Conservation (phyloP, 2,888 invertebrate species). For the Dexiosoma caninum region DNA sequence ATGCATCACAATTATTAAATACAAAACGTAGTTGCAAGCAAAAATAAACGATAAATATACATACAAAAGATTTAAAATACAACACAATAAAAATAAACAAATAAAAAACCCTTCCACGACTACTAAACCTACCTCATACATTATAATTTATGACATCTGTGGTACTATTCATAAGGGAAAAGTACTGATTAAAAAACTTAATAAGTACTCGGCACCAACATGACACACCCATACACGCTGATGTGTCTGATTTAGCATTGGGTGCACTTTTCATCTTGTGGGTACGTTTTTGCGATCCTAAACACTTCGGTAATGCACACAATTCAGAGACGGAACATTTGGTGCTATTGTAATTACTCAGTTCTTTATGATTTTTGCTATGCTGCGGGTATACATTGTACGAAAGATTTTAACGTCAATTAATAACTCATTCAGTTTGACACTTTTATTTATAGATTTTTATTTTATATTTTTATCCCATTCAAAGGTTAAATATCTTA, state of each 20-base stretch:
- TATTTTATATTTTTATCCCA: too few species aligned
- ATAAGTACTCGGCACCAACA: background rate
- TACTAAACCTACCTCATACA: background rate
- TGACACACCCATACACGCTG: background rate
- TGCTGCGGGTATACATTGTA: too few species aligned
- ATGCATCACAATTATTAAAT: conserved; percentile 19
- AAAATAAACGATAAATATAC: conserved; percentile 18
- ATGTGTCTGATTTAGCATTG: background rate
- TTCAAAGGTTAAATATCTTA: too few species aligned
- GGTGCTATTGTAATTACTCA: background rate
- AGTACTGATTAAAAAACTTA: background rate
- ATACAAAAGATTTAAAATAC: conserved; percentile 30
- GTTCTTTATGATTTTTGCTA: too few species aligned
- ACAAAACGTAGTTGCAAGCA: conserved; percentile 7
- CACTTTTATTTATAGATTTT: too few species aligned
- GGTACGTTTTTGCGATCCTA: background rate
- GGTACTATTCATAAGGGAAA: background rate
- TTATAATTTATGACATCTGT: background rate
- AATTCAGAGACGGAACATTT: background rate
- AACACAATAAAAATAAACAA: background rate
- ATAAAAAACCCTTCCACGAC: background rate
- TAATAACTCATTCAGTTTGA: too few species aligned
- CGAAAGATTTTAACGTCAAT: too few species aligned
- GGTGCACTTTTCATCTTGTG: background rate
- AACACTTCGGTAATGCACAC: background rate